Percentiles rank a stretch among this genome's conserved stretches.
These are phyloP conservation scores for Hemibagrus guttatus DNA, from an alignment of 2,797 vertebrate species.

Conservation along the genomic window DNA sequence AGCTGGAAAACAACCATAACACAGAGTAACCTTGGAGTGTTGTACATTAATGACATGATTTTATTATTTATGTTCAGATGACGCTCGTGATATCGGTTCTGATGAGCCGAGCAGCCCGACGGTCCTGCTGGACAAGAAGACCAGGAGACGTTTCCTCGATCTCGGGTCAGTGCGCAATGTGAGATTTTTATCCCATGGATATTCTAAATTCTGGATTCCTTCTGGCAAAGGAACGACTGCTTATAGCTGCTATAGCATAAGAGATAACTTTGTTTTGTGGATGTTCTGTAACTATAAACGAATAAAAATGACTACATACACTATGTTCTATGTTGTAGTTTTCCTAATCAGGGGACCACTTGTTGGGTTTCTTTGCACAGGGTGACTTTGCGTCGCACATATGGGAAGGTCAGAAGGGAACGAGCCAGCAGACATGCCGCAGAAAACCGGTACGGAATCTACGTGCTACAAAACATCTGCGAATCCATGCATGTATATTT, in stretches of 20 bases:
- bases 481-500: neutral
- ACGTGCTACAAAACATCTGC: neutral
- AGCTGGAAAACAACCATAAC: no score
- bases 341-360: neutral
- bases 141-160: conserved; percentile 78
- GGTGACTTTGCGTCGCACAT: conserved; percentile 77
- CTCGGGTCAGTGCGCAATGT: conserved; percentile 69
- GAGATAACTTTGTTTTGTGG: neutral
- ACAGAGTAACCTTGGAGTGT: neutral
- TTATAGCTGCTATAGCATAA: neutral
- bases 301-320: neutral
- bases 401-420: conserved; percentile 76
- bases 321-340: neutral
- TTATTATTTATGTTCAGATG: conserved; percentile 64
- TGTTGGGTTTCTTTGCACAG: conserved; percentile 53
- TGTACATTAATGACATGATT: neutral
- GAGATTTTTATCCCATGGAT: neutral
- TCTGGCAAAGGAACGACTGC: neutral
- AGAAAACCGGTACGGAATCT: conserved; percentile 70
- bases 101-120: conserved; percentile 77
- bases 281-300: neutral
- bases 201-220: neutral
- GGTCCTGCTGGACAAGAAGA: conserved; percentile 78
- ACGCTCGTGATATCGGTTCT: conserved; percentile 73
- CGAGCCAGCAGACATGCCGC: conserved; percentile 75